Conservation (phyloP, 2,113 vertebrate species). For the Terrapene triunguis region DNA sequence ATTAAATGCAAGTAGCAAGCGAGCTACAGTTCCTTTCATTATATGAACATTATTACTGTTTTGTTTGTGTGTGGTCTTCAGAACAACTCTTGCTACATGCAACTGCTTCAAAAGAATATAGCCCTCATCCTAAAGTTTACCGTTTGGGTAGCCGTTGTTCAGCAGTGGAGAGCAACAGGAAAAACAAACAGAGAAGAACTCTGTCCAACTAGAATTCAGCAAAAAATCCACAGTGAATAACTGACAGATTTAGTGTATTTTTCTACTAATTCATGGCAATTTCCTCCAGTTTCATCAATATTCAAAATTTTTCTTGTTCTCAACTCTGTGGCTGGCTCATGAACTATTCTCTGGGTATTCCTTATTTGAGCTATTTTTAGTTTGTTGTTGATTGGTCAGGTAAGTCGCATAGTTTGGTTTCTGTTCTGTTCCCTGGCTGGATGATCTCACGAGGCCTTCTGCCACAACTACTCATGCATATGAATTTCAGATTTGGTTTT, state of each 20-base stretch:
- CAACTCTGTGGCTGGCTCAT: not conserved
- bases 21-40: not conserved
- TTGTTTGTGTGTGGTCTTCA: not conserved
- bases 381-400: not conserved
- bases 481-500: not conserved
- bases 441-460: not conserved
- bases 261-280: not conserved
- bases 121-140: not conserved
- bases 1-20: not conserved
- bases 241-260: not conserved
- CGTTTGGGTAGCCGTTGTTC: rapidly evolving
- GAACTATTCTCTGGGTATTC: rapidly evolving
- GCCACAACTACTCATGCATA: not conserved
- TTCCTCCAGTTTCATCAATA: not conserved
- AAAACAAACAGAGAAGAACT: not conserved
- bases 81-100: not conserved
- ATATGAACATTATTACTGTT: not conserved
- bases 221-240: rapidly evolving
- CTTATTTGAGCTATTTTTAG: not conserved
- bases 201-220: not conserved
- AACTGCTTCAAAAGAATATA: not conserved
- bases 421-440: not conserved
- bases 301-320: not conserved
- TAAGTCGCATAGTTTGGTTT: not conserved
- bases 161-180: not conserved